Conservation (phyloP, 2,113 vertebrate genomes). For the Dunckerocampus dactyliophorus region DNA sequence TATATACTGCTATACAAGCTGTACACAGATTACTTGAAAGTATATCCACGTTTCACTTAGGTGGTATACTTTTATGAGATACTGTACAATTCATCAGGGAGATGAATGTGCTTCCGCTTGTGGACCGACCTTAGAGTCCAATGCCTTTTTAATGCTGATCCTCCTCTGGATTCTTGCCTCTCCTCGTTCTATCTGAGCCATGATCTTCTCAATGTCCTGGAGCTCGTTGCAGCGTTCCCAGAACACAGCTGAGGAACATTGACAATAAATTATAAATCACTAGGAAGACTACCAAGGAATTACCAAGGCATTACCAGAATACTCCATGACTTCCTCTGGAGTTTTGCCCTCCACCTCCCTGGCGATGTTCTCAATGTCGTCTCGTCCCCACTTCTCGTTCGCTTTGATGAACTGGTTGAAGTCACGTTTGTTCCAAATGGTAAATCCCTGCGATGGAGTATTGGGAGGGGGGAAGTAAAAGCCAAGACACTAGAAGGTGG, state of each 20-base stretch:
- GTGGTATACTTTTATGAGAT: no score
- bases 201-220: slow-evolving; percentile 98
- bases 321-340: slow-evolving; percentile 97
- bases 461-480: neutral
- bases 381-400: slow-evolving; percentile 98
- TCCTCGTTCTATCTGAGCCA: slow-evolving; percentile 98
- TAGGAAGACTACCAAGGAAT: neutral
- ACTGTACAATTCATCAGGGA: no score
- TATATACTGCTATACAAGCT: no score
- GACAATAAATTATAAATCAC: neutral
- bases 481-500: neutral
- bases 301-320: slow-evolving; percentile 80
- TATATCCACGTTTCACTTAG: no score
- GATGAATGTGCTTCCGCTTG: neutral
- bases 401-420: slow-evolving; percentile 99
- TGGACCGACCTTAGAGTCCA: slow-evolving; percentile 88
- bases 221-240: slow-evolving; percentile 99
- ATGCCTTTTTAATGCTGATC: slow-evolving; percentile 97
- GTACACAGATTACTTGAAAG: no score
- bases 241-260: slow-evolving; percentile 83
- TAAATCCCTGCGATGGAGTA: slow-evolving; percentile 82
- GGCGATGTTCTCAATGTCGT: slow-evolving; percentile 98
- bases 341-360: slow-evolving; percentile 97
- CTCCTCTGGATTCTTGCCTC: slow-evolving; percentile 97
- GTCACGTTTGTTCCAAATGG: slow-evolving; percentile 98